phyloP scores from a whole-genome alignment of 2,888 invertebrate genomes.

The Ophion slaviceki region DNA sequence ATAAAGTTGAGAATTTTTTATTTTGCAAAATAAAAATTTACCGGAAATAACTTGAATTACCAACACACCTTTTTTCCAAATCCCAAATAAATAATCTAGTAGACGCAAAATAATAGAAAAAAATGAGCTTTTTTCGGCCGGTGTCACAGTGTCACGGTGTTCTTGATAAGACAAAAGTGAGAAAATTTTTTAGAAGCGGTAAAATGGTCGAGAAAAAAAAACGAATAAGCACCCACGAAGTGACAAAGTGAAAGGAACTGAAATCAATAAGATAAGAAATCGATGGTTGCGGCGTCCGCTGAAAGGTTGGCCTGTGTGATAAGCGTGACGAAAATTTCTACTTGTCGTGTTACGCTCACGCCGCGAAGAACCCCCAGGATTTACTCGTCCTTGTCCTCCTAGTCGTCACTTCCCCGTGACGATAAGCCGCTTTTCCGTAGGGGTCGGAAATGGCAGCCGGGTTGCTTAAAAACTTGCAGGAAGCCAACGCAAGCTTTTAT shows the following conservation, averaged over 20 bases:
- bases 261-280: slow-evolving; percentile 34
- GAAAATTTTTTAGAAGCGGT: no score
- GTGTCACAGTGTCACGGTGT: no score
- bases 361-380: slow-evolving; percentile 30
- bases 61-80: no score
- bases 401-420: slow-evolving; percentile 57
- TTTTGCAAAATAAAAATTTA: no score
- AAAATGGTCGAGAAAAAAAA: no score
- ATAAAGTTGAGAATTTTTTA: no score
- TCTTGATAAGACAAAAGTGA: no score
- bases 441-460: slow-evolving; percentile 27
- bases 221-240: neutral
- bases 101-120: no score
- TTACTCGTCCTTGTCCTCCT: slow-evolving; percentile 39
- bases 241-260: neutral
- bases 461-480: slow-evolving; percentile 64
- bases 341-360: slow-evolving; percentile 34
- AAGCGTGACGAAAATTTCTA: slow-evolving; percentile 42
- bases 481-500: slow-evolving; percentile 64
- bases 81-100: no score
- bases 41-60: no score
- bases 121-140: no score
- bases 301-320: slow-evolving; percentile 7
- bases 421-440: slow-evolving; percentile 61
- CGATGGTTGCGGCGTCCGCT: slow-evolving; percentile 6